Evolutionary conservation across 2,797 vertebrate genomes (phyloP).

Genomic region (Sebastes kiyomatsui): DNA sequence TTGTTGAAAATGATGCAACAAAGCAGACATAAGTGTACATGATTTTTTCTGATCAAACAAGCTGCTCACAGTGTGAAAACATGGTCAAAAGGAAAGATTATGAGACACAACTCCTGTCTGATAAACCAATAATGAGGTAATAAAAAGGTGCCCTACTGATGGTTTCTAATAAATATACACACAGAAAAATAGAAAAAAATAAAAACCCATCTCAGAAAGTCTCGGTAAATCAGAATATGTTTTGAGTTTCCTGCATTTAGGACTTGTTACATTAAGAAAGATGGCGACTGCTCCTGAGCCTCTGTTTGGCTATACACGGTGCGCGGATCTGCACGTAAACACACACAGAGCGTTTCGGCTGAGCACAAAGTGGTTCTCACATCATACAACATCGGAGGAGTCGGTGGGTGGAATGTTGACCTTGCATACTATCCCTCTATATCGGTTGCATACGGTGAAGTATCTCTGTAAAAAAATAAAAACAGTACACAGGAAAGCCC

Average conservation of each 20-base stretch:
- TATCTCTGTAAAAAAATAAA: conserved; percentile 43
- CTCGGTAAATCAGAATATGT: not conserved
- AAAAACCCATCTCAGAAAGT: not conserved
- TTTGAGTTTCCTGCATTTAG: conserved; percentile 1
- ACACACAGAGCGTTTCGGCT: conserved; percentile 40
- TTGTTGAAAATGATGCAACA: not conserved
- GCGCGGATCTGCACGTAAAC: not conserved
- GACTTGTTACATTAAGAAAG: not conserved
- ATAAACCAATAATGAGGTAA: conserved; percentile 41
- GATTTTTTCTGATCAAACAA: not conserved
- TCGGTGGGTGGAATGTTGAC: conserved; percentile 66
- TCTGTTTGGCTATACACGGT: conserved; percentile 54
- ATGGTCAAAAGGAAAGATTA: conserved; percentile 10
- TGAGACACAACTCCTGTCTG: not conserved
- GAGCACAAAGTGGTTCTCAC: conserved; percentile 72
- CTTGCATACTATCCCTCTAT: conserved; percentile 50
- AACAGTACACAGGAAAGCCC: conserved; percentile 73
- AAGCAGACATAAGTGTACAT: not conserved
- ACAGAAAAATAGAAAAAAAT: conserved; percentile 5
- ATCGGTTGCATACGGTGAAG: conserved; percentile 48
- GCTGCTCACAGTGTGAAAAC: conserved; percentile 43
- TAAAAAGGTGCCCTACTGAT: conserved; percentile 35
- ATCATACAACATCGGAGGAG: conserved; percentile 54
- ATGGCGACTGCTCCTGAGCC: conserved; percentile 41
- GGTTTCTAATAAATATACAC: conserved; percentile 50